These are phyloP conservation scores for Metellina segmentata DNA, from an alignment of 2,888 invertebrate genomes.

Conservation along the genomic window DNA sequence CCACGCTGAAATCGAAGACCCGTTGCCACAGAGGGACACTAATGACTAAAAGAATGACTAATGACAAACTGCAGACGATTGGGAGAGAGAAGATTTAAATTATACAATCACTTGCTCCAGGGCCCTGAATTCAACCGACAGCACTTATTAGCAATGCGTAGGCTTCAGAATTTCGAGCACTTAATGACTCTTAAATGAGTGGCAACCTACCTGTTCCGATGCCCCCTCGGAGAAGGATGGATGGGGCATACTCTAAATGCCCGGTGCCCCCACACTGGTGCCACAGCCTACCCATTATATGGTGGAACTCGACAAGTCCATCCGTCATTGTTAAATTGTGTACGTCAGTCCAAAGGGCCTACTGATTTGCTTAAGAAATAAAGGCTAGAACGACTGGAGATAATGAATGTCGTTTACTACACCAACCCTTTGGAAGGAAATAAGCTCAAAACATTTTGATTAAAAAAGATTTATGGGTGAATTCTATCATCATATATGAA, in stretches of 20 bases:
- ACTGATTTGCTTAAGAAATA: too few relatives aligned
- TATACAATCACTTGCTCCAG: not conserved
- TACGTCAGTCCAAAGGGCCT: not conserved
- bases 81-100: conserved; percentile 25
- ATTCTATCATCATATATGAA: too few relatives aligned
- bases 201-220: conserved; percentile 24
- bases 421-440: too few relatives aligned
- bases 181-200: conserved; percentile 21
- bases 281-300: too few relatives aligned
- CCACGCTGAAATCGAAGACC: conserved; percentile 8
- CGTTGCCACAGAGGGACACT: too few relatives aligned
- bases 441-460: too few relatives aligned
- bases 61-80: conserved; percentile 4
- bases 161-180: conserved; percentile 33
- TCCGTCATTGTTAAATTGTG: conserved; percentile 36
- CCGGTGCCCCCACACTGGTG: too few relatives aligned
- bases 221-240: not conserved
- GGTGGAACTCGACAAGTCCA: not conserved
- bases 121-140: not conserved
- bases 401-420: too few relatives aligned
- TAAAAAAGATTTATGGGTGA: too few relatives aligned
- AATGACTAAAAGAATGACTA: not conserved
- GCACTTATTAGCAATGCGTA: conserved; percentile 49
- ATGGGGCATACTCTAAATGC: too few relatives aligned
- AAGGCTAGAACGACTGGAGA: too few relatives aligned